Evolutionary conservation across 2,888 invertebrate genomes (phyloP).

Genomic region (Mythimna lalbum): DNA sequence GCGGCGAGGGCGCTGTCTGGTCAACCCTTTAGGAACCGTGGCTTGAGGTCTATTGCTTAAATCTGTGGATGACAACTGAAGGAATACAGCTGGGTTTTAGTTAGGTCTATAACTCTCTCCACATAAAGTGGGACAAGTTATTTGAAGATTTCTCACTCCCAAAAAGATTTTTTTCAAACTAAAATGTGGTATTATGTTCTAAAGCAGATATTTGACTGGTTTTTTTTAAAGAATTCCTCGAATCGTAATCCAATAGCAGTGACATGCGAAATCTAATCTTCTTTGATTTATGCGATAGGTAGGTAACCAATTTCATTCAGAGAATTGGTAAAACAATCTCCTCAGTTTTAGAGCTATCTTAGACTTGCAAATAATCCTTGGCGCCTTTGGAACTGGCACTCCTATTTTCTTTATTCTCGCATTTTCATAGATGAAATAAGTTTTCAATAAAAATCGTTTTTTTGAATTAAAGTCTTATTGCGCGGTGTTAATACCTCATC

Average conservation of each 20-base stretch:
- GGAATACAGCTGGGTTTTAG: no score
- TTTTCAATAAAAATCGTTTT: not conserved
- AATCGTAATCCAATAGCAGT: slow-evolving; percentile 1
- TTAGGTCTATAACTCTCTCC: no score
- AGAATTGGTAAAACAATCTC: slow-evolving; percentile 34
- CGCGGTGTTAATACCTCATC: no score
- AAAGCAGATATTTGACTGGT: not conserved
- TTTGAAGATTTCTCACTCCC: no score
- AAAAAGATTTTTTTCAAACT: not conserved
- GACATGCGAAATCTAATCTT: slow-evolving; percentile 36
- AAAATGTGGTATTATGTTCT: not conserved
- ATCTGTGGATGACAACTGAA: no score
- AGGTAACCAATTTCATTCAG: slow-evolving; percentile 38
- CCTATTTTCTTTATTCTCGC: not conserved
- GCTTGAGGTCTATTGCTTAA: no score
- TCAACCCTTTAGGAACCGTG: no score
- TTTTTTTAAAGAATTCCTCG: not conserved
- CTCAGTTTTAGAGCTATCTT: not conserved
- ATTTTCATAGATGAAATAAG: not conserved
- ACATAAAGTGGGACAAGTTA: no score
- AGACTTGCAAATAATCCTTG: slow-evolving; percentile 26
- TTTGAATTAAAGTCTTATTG: no score
- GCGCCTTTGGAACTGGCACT: not conserved
- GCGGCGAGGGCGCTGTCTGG: no score
- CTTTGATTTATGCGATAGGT: slow-evolving; percentile 48